phyloP scores from a whole-genome alignment of 2,888 invertebrate genomes.

The Nomada lathburiana region DNA sequence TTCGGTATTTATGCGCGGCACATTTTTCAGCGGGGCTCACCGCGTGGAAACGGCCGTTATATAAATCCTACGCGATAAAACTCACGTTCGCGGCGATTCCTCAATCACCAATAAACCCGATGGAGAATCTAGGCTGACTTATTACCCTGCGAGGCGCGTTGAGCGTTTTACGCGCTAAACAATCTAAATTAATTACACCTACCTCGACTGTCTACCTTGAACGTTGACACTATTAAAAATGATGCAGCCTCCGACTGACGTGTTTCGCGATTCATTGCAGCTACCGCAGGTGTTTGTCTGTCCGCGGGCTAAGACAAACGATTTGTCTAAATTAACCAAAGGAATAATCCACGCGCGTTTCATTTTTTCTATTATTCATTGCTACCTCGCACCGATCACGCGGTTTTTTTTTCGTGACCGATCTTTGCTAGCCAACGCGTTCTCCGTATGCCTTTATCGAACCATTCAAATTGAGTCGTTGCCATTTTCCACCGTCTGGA shows the following conservation, averaged over 20 bases:
- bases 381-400: background rate
- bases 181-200: constrained; percentile 8
- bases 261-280: background rate
- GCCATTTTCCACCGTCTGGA: constrained; percentile 6
- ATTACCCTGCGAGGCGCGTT: background rate
- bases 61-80: constrained; percentile 40
- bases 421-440: constrained; percentile 16
- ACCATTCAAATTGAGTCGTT: constrained; percentile 30
- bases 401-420: background rate
- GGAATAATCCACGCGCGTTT: background rate
- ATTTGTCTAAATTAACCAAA: background rate
- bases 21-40: constrained; percentile 56
- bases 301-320: background rate
- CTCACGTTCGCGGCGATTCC: constrained; percentile 1
- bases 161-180: background rate
- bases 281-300: background rate
- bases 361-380: background rate
- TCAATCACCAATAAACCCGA: constrained; percentile 17
- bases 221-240: constrained; percentile 5
- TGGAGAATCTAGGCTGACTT: background rate
- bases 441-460: constrained; percentile 13
- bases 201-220: background rate
- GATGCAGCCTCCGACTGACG: background rate
- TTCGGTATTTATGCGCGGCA: constrained; percentile 64
- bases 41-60: constrained; percentile 1